Base-by-base conservation (phyloP, 2,113 vertebrate genomes). In the Bubo blakistoni region DNA sequence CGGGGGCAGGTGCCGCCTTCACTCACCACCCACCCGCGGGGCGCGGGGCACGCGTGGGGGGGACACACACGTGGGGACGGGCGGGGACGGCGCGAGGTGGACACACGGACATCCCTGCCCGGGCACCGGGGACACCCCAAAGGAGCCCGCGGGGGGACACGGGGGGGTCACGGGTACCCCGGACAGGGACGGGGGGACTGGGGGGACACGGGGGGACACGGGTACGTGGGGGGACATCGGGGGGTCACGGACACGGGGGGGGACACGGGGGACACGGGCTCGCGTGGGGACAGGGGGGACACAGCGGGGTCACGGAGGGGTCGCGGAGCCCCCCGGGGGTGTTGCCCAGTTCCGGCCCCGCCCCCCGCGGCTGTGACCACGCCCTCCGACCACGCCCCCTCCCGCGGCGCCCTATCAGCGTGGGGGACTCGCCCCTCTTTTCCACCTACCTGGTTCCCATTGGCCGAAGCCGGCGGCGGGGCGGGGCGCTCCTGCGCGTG, bases 401-500 rank as follows among this genome's bases (percentile, higher is more conserved):
- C 0, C 0, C 0, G 0, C 0, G 0, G 0, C 8, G 9, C 3
- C 92, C 76, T 44, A 59, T 78, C 81, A 59, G 20, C 11, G 7
- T 1, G 16, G 6, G 20, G 11, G 1, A 1, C 0, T 18, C 10
- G 2, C 5, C 0, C 2, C 4, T 1, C 6, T 12, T 25, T 19
- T 27, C 11, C 54, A 20, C 9, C 0, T 0, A 0, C 17, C 22
- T 5, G 14, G 10, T 26, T 3, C 0, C 25, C 16, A 91, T 80
- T 91, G 84, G 80, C 0, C 4, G 0, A 5, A 0, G 0, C 6
- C 1, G 3, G 5, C 1, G 2, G 7, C 0, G 59, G 63, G 84
- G 76, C 29, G 80, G 74, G 57, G 32, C 21, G 6, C 1, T 6
- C 0, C 34, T 6, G 34, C 11, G 11, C 25, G 74, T 71, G 81